These are phyloP conservation scores for Callimorpha dominula DNA, from an alignment of 2,888 invertebrate species.

Conservation along the genomic window DNA sequence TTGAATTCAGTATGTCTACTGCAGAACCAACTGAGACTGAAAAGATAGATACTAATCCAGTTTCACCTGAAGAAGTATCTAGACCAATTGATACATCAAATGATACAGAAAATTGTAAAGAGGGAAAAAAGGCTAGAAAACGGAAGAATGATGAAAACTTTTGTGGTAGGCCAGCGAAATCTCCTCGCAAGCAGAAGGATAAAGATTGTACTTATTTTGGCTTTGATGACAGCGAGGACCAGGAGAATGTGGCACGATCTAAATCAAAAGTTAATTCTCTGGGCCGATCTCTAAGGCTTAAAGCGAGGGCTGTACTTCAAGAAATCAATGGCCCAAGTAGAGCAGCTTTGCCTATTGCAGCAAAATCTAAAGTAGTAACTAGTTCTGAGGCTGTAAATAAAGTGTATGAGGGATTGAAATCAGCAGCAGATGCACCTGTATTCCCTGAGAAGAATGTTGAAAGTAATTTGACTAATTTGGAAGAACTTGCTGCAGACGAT, in stretches of 20 bases:
- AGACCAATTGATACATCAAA: slow-evolving; percentile 46
- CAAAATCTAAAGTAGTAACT: slow-evolving; percentile 60
- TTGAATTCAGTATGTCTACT: slow-evolving; percentile 31
- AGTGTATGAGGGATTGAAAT: slow-evolving; percentile 67
- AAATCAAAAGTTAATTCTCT: slow-evolving; percentile 58
- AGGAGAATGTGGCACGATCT: slow-evolving; percentile 74
- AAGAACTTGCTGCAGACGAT: slow-evolving; percentile 56
- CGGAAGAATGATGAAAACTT: slow-evolving; percentile 51
- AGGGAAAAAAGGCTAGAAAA: slow-evolving; percentile 45
- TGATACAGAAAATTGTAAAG: slow-evolving; percentile 52
- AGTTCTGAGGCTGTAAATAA: slow-evolving; percentile 67
- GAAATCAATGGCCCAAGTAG: slow-evolving; percentile 70
- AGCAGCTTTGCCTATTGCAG: slow-evolving; percentile 62
- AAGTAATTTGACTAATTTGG: slow-evolving; percentile 52
- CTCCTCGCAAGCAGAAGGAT: slow-evolving; percentile 53
- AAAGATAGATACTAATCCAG: slow-evolving; percentile 33
- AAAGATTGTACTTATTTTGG: slow-evolving; percentile 77
- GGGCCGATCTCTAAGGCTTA: slow-evolving; percentile 58
- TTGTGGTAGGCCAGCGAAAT: slow-evolving; percentile 41
- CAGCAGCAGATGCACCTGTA: slow-evolving; percentile 67
- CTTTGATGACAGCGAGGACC: slow-evolving; percentile 77
- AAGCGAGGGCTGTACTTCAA: slow-evolving; percentile 66
- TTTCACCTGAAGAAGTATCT: slow-evolving; percentile 44
- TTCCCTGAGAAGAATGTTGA: slow-evolving; percentile 60
- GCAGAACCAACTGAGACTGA: slow-evolving; percentile 11